Percentiles rank a stretch among this genome's conserved stretches.
These are phyloP conservation scores for Osmerus mordax DNA, from an alignment of 2,113 vertebrate genomes.

Conservation along the genomic window DNA sequence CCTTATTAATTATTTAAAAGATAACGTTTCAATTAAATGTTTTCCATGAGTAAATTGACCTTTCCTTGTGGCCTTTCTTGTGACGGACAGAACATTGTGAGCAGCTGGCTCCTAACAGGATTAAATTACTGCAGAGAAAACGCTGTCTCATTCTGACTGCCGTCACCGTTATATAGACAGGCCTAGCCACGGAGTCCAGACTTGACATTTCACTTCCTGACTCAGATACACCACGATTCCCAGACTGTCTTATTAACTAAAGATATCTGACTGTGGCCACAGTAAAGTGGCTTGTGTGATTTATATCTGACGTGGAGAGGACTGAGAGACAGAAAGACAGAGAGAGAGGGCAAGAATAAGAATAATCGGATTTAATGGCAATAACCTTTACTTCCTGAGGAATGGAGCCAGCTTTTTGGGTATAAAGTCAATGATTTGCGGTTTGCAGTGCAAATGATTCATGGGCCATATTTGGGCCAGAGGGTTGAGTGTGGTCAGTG, in stretches of 20 bases:
- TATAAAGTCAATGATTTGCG: neutral
- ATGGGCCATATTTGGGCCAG: constrained; percentile 16
- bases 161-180: neutral
- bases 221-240: neutral
- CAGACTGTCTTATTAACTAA: neutral
- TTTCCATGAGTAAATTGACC: constrained; percentile 16
- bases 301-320: neutral
- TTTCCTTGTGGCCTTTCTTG: constrained; percentile 29
- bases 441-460: constrained; percentile 23
- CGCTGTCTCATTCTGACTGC: constrained; percentile 5
- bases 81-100: constrained; percentile 10
- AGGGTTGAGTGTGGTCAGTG: constrained; percentile 9
- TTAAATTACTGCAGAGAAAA: constrained; percentile 24
- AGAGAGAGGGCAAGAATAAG: neutral
- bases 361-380: neutral
- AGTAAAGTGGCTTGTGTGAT: neutral
- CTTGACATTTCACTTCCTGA: constrained; percentile 17
- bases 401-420: constrained; percentile 1
- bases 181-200: neutral
- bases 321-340: neutral
- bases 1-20: neutral
- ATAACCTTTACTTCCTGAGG: neutral
- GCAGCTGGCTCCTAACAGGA: constrained; percentile 2
- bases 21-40: neutral
- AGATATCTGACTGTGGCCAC: neutral